phyloP scores from a whole-genome alignment of 2,797 vertebrate species.

The Hipposideros larvatus region DNA sequence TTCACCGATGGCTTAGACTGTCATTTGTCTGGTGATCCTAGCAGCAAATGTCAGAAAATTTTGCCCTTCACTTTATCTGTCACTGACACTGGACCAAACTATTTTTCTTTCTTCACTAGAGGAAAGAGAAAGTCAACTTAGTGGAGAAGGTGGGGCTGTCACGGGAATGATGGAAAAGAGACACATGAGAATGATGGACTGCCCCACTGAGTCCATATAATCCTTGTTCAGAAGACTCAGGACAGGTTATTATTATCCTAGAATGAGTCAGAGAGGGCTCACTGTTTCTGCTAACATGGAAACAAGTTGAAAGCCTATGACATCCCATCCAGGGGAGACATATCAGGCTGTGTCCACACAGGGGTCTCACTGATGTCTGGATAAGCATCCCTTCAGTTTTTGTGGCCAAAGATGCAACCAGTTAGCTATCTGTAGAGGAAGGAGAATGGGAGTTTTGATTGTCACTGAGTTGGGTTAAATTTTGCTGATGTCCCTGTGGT shows the following conservation, averaged over 20 bases:
- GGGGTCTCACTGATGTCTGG: neutral
- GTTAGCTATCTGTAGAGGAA: neutral
- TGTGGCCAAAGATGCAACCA: neutral
- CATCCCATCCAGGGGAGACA: neutral
- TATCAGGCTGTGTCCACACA: neutral
- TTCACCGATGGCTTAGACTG: neutral
- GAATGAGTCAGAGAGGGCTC: conserved; percentile 9
- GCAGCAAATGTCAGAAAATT: conserved; percentile 61
- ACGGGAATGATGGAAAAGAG: neutral
- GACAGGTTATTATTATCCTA: conserved; percentile 5
- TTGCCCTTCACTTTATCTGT: conserved; percentile 65
- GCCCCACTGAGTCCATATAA: neutral
- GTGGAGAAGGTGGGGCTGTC: neutral
- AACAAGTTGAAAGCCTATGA: neutral
- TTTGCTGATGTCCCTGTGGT: neutral
- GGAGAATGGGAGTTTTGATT: neutral
- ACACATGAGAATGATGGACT: conserved; percentile 34
- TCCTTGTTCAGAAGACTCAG: neutral
- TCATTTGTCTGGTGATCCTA: conserved; percentile 27
- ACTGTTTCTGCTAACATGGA: neutral
- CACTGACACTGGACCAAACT: conserved; percentile 60
- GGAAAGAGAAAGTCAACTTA: conserved; percentile 23
- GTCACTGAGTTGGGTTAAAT: neutral
- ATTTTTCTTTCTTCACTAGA: conserved; percentile 55
- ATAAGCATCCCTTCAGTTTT: neutral